Base-by-base conservation (phyloP, 2,797 vertebrate genomes). In the Anabacerthia variegaticeps region DNA sequence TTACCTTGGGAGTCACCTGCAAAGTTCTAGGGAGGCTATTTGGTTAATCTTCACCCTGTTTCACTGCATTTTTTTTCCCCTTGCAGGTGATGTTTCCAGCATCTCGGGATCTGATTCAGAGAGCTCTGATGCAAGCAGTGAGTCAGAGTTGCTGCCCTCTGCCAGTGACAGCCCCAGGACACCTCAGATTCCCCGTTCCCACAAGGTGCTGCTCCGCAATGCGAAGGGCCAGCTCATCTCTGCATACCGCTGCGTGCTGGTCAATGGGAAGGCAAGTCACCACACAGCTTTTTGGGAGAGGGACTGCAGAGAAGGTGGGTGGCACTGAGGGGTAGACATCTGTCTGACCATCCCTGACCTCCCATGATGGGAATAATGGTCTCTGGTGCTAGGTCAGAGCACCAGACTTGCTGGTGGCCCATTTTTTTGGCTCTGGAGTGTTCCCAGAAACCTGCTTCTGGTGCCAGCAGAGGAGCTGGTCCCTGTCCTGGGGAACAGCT, bases 101-200 rank as follows among this genome's bases (percentile, higher is more conserved):
- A 99, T 99, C 96, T 99, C 99, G 0, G 99, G 99, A 30, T 99
- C 99, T 0, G 99, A 99, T 94, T 99, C 98, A 0, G 98, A 98
- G 23, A 97, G 96, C 48, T 98, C 97, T 4, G 97, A 97, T 55
- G 67, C 13, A 1, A 98, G 98, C 30, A 96, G 94, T 14, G 98
- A 98, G n/a, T 86, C 84, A 0, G 97, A 97, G 30, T 65, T 26
- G 21, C 67, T 52, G n/a, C 86, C 83, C 43, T 79, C 95, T 52
- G 92, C 23, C 78, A 96, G 67, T 5, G 8, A 61, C 30, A 43
- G 36, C 32, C 21, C 56, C 6, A 12, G 7, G 63, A 18, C 5
- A 24, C 36, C 51, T 16, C 22, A 3, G 14, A 36, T 52, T 20
- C 95, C 97, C 27, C 81, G 88, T 14, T 97, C 98, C 12, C 98